A percentile compares a stretch with the other conserved stretches of the same genome.
Conservation (phyloP, 1,140 invertebrate genomes). For the Ctenoplectra terminalis region DNA sequence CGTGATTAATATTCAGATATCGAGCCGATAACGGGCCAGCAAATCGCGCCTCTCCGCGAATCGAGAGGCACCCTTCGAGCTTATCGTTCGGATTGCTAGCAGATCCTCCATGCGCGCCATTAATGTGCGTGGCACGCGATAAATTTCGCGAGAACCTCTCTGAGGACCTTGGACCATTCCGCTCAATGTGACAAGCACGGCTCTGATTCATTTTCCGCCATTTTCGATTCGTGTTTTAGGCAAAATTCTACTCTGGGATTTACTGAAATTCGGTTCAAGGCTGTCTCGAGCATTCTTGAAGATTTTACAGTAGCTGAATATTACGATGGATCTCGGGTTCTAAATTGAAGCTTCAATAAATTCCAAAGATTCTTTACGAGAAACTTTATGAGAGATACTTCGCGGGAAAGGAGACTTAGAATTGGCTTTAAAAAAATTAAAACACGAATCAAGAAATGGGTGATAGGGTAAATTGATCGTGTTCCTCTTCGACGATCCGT, state of each 20-base stretch:
- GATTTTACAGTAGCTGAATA: not conserved
- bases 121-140: no score
- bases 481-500: not conserved
- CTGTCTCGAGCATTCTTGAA: not conserved
- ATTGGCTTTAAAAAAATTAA: no score
- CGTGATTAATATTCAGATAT: not conserved
- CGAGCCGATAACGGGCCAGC: conserved; percentile 14
- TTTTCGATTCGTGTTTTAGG: not conserved
- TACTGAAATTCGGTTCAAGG: not conserved
- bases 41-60: conserved; percentile 17
- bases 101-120: conserved; percentile 46
- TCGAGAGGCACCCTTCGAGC: conserved; percentile 51
- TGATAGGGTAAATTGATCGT: not conserved
- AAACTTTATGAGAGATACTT: no score
- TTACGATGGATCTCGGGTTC: not conserved
- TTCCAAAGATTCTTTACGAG: not conserved
- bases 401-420: not conserved
- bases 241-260: not conserved
- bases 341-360: not conserved
- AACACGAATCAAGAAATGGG: not conserved
- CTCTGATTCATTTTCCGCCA: not conserved
- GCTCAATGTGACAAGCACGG: conserved; percentile 42
- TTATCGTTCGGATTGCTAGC: conserved; percentile 61
- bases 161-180: conserved; percentile 65
- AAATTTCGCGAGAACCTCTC: conserved; percentile 33